Conservation (phyloP, 2,113 vertebrate genomes). For the Rana temporaria region DNA sequence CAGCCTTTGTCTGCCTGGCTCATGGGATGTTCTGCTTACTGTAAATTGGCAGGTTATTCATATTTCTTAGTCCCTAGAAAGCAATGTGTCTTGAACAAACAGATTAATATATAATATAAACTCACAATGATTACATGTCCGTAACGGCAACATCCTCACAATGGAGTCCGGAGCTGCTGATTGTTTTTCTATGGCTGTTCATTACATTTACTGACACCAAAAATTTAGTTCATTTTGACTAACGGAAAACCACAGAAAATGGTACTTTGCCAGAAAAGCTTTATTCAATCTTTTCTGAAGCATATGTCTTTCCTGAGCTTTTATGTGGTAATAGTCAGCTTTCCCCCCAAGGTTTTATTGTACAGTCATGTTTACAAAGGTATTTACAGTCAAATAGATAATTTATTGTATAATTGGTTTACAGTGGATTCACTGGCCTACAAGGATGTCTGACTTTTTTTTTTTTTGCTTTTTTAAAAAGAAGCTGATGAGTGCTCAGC, state of each 20-base stretch:
- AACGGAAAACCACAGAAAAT: neutral
- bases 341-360: conserved; percentile 8
- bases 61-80: neutral
- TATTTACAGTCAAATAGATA: neutral
- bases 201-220: neutral
- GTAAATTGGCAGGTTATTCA: neutral
- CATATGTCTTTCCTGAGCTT: conserved; percentile 13
- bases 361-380: neutral
- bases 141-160: neutral
- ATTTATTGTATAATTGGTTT: neutral
- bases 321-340: conserved; percentile 20
- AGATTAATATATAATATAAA: neutral
- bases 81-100: neutral
- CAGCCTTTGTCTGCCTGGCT: too few species aligned
- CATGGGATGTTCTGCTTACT: too few species aligned
- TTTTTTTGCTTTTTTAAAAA: too few species aligned
- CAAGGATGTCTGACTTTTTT: too few species aligned
- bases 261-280: neutral
- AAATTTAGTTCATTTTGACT: neutral
- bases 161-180: neutral
- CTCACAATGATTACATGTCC: neutral
- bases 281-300: neutral
- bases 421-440: too few species aligned
- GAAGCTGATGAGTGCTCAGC: too few species aligned
- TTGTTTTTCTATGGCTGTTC: neutral